Percentiles rank a stretch among this genome's conserved stretches.
These are phyloP conservation scores for Pachycephala philippinensis DNA, from an alignment of 2,113 vertebrate genomes.

Conservation along the genomic window DNA sequence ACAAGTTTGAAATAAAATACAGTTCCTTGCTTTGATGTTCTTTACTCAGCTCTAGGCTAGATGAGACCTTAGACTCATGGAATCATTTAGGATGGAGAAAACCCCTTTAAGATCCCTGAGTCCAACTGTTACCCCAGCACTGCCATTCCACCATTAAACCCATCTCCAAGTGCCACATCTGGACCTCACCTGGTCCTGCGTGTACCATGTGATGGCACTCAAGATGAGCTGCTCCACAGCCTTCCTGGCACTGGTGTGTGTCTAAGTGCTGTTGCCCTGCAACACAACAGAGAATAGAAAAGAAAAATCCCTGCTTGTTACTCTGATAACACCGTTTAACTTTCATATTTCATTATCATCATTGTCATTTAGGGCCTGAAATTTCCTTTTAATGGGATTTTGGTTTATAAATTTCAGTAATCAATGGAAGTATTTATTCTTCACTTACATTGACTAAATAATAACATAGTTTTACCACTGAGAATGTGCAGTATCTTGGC, in stretches of 20 bases:
- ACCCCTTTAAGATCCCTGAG: neutral
- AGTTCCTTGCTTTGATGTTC: neutral
- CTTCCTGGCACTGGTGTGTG: neutral
- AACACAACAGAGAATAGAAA: neutral
- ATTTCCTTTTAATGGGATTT: neutral
- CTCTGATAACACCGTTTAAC: neutral
- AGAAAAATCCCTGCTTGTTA: neutral
- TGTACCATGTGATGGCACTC: neutral
- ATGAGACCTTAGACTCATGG: neutral
- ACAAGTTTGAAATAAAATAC: neutral
- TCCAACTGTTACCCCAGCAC: accelerated
- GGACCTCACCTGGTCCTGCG: neutral
- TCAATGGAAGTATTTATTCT: neutral
- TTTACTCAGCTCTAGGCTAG: neutral
- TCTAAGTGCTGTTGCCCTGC: neutral
- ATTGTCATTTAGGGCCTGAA: neutral
- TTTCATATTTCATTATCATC: neutral
- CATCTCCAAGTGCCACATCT: neutral
- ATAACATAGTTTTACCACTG: neutral
- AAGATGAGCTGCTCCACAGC: neutral
- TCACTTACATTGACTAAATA: neutral
- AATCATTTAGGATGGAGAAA: neutral
- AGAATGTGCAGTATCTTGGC: neutral
- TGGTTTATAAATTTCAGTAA: neutral
- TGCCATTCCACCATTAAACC: neutral